Conservation (phyloP, 2,113 vertebrate species). For the Casuarius casuarius region DNA sequence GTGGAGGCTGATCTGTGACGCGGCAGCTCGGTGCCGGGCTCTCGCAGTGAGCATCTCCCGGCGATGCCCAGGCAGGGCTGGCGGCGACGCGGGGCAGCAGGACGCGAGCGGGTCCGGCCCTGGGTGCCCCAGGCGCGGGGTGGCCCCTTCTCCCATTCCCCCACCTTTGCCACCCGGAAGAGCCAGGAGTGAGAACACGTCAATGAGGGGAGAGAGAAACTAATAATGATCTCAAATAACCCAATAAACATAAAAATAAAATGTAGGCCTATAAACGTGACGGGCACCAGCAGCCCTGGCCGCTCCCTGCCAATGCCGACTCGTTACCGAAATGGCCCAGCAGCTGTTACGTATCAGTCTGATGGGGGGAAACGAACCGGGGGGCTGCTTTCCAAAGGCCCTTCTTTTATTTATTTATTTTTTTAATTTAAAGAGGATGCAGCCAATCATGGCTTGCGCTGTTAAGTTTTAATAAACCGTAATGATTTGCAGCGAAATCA, state of each 20-base stretch:
- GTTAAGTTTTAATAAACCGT: conserved; percentile 60
- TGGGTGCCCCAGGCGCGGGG: fast-evolving
- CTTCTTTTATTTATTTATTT: not conserved
- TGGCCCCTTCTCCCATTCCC: not conserved
- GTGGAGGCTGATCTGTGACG: conserved; percentile 56
- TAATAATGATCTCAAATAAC: conserved; percentile 72
- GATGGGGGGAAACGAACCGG: conserved; percentile 42
- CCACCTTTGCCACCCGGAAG: not conserved
- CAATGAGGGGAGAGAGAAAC: conserved; percentile 62
- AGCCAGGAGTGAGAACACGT: conserved; percentile 58
- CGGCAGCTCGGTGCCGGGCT: not conserved
- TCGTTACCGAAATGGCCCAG: conserved; percentile 62
- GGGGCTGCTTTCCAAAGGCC: conserved; percentile 59
- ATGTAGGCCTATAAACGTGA: conserved; percentile 66
- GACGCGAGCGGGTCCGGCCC: not conserved
- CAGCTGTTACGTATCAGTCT: conserved; percentile 71
- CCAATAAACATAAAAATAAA: conserved; percentile 73
- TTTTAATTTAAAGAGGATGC: conserved; percentile 53
- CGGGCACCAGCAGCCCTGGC: conserved; percentile 54
- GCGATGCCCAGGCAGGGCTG: not conserved
- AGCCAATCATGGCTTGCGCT: conserved; percentile 23
- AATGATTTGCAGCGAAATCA: conserved; percentile 47
- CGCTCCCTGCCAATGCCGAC: conserved; percentile 49
- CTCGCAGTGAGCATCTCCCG: not conserved
- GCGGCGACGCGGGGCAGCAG: fast-evolving